Evolutionary conservation across 2,888 invertebrate genomes (phyloP), one percentile per base, ranked within the genome.

Genomic region (Coenonympha glycerion): DNA sequence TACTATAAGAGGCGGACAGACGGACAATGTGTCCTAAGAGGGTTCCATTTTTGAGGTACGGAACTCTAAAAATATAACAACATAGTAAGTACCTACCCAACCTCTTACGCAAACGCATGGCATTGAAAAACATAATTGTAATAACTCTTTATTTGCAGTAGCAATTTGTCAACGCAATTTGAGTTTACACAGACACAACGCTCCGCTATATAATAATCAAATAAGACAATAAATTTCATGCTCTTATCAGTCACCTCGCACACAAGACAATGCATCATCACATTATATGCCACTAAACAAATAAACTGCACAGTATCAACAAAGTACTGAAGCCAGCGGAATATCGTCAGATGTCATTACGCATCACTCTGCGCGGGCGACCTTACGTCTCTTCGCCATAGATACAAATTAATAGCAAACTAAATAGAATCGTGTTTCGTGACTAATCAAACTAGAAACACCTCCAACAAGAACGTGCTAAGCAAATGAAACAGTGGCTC

Each of bases 391-490:
- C 48, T 9, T 33, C 18, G n/a, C 8, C 9, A 15, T 9, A 22
- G 22, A 22, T 13, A 15, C 4, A 15, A 3, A 18, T 13, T 8
- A 36, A 19, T 41, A 36, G 26, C 47, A 53, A 3, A 31, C 9
- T 13, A 6, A 6, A 30, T 11, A 34, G n/a, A 42, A 56, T 34
- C 55, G 57, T 58, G 58, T 59, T 61, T 62, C 61, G 63, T 62
- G 66, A 62, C 58, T 40, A 57, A 62, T 56, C 55, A 52, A 41
- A 34, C 3, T 19, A 19, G 13, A 37, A 4, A 11, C 19, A 36
- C 55, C 52, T 49, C n/a, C n/a, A n/a, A 31, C 31, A 58, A 55
- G 55, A 55, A 56, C 33, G 28, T 47, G 50, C 21, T 47, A 31
- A 31, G 21, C 16, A 47, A 13, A 37, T 21, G 13, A 22, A 30